Conservation (phyloP, 64 coral and sea anemone species). For the Catalaphyllia jardinei region DNA sequence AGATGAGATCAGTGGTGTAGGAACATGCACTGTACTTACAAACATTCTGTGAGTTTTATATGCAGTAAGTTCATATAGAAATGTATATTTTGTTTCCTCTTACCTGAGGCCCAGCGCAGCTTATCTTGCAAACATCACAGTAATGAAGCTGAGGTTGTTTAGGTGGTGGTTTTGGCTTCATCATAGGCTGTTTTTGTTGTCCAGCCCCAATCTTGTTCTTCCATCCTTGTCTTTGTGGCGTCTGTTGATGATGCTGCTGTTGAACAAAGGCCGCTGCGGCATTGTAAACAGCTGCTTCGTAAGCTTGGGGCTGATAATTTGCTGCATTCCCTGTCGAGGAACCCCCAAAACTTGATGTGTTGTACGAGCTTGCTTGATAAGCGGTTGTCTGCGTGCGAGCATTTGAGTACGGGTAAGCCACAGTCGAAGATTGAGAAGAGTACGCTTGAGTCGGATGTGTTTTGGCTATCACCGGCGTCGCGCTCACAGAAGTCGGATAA, state of each 20-base stretch:
- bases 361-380: slow-evolving; percentile 72
- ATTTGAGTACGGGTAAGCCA: slow-evolving; percentile 83
- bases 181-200: slow-evolving; percentile 29
- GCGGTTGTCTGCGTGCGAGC: slow-evolving; percentile 75
- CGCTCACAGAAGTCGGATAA: slow-evolving; percentile 77
- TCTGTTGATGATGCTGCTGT: slow-evolving; percentile 82
- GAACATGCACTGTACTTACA: too few species aligned
- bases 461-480: slow-evolving; percentile 71
- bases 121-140: slow-evolving; percentile 99
- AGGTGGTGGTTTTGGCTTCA: slow-evolving; percentile 78
- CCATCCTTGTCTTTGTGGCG: slow-evolving; percentile 52
- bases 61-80: not conserved
- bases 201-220: slow-evolving; percentile 57
- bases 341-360: slow-evolving; percentile 74
- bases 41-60: not conserved
- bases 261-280: slow-evolving; percentile 94
- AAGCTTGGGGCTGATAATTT: slow-evolving; percentile 91
- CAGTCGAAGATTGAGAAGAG: slow-evolving; percentile 79
- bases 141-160: slow-evolving; percentile 96
- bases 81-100: not conserved
- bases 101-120: slow-evolving; percentile 98
- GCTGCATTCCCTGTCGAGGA: slow-evolving; percentile 54
- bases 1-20: too few species aligned
- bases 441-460: slow-evolving; percentile 93
- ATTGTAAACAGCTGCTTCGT: slow-evolving; percentile 98